Evolutionary conservation across 2,888 invertebrate genomes (phyloP), one percentile per base, ranked within the genome.

Genomic region (Drosophila silvestris): DNA sequence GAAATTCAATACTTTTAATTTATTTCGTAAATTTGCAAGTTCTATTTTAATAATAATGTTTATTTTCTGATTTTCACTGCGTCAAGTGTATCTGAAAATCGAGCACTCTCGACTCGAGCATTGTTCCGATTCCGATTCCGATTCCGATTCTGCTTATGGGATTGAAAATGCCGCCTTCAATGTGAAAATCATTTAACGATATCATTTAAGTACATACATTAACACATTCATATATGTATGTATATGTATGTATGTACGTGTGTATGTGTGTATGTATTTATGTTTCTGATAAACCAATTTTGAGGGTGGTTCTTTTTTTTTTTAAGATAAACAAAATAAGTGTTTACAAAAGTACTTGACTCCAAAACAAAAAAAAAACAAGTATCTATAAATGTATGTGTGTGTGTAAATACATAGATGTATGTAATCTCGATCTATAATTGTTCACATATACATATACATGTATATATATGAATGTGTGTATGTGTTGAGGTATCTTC

Each of bases 301-400:
- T 63, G 58, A 58, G 71, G 63, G 71, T 54, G 71, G 47, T 26
- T 47, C 16, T 30, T 57, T 57, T 54, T 57, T 57, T 62, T 63
- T 44, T 30, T 16, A 37, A 58, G 64, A 72, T 73, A 72, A 71
- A 72, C 73, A 71, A 50, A 51, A 60, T 60, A 60, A 64, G 37
- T 71, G 72, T 73, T 73, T 72, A 71, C 58, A 32, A 54, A 63
- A 72, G 59, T 19, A 72, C 72, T 72, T 71, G 72, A 72, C 35
- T 64, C 35, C 16, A 33, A 63, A 63, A 28, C 19, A 26, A 56
- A 56, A 56, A 37, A 56, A 37, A 56, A 26, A 39, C 19, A 19
- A 47, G 14, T 16, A 22, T 30, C 1, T 37, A 35, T 16, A 26
- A 28, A 44, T 63, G 19, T 35, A 35, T 56, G 16, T 10, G 32